Base-by-base conservation (phyloP, 1,140 invertebrate genomes). In the Bacillus rossius region DNA sequence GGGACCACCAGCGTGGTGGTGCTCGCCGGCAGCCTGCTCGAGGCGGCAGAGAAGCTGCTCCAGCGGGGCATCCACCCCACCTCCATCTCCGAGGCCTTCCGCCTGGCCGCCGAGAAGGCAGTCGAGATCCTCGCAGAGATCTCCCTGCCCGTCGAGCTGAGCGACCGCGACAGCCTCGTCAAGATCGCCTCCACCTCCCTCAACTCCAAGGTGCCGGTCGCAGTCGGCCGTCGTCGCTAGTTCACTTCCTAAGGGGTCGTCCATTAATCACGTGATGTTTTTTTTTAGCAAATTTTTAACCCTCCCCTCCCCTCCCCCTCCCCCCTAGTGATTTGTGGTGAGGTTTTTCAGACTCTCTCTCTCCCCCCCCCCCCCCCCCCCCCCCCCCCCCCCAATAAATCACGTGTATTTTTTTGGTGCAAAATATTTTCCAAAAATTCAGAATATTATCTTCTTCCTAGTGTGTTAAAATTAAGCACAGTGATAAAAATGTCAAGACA, bases 1-100 rank as follows among this genome's bases (percentile, higher is more conserved):
- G 98, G 98, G 47, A 99, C 98, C 19, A 99, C 97, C 2, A 94
- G 93, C 43, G 96, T 99, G 53, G 94, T 97, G 34, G 90, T 99
- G 19, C 85, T 99, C 68, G 94, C 95, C 65, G 98, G 98, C 40
- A 92, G 94, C 63, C 72, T 99, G 16, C 75, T 99, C 17, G 95
- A 99, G 78, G 93, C 95, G 57, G 91, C 94, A 60, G 87, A 96
- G 71, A 96, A 96, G 71, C 77, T 99, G 0, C 75, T 99, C 22
- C 81, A 84, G 49, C 94, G 94, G 77, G 98, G 96, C 59, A 94
- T 99, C 70, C 98, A 99, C 75, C 97, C 98, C 13, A 98, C 96
- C 16, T 86, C 86, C 5, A 99, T 99, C 64, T 98, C 96, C 8
- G 96, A 99, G 69, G 86, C 94, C 19, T 99, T 99, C 72, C 93